These are phyloP conservation scores for Coleophora deauratella DNA, from an alignment of 2,888 invertebrate species.

Conservation along the genomic window DNA sequence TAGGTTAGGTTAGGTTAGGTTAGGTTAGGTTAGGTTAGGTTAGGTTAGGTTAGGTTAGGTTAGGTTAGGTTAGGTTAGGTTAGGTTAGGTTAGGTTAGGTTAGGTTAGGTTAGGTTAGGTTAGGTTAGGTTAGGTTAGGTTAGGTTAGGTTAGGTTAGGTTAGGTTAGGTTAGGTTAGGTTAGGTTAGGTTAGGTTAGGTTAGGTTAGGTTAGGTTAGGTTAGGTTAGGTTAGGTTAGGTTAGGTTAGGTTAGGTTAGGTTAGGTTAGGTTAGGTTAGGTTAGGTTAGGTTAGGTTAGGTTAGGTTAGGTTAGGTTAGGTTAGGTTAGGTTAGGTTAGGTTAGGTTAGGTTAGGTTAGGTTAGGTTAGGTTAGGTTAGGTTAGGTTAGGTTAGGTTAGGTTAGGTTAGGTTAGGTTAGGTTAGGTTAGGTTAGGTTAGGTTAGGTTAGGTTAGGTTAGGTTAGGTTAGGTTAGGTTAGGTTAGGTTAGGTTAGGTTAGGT, in stretches of 20 bases:
- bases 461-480: constrained; percentile 12
- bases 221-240: constrained; percentile 24
- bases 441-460: constrained; percentile 13
- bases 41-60: constrained; percentile 11
- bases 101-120: constrained; percentile 21
- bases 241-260: constrained; percentile 14
- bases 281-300: constrained; percentile 14
- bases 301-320: constrained; percentile 12
- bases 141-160: constrained; percentile 20
- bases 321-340: constrained; percentile 12
- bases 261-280: constrained; percentile 13
- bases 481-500: constrained; percentile 12
- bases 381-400: constrained; percentile 11
- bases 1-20: constrained; percentile 9
- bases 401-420: constrained; percentile 10
- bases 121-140: constrained; percentile 22
- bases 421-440: constrained; percentile 13
- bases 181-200: constrained; percentile 23
- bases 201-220: constrained; percentile 23
- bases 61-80: constrained; percentile 13
- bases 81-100: constrained; percentile 22
- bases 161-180: constrained; percentile 21
- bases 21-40: constrained; percentile 9
- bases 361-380: constrained; percentile 11
- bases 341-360: constrained; percentile 12